These are phyloP conservation scores for Drosophila navojoa DNA, from an alignment of 1,140 invertebrate species.

Conservation along the genomic window DNA sequence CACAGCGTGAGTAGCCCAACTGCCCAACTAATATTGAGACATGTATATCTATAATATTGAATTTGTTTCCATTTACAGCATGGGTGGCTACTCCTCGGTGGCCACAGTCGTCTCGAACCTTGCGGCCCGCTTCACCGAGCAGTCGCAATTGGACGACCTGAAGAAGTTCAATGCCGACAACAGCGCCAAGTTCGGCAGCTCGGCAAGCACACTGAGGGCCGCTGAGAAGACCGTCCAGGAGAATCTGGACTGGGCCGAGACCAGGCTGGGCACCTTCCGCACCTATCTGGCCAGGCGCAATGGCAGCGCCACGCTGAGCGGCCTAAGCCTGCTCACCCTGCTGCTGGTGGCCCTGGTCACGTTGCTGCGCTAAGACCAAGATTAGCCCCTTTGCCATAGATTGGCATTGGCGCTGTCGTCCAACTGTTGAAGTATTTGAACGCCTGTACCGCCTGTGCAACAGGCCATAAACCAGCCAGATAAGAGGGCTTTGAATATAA, in stretches of 20 bases:
- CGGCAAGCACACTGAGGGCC: conserved; percentile 47
- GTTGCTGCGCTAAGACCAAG: conserved; percentile 47
- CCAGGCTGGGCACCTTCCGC: conserved; percentile 56
- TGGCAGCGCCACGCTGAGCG: conserved; percentile 53
- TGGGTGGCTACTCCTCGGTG: conserved; percentile 82
- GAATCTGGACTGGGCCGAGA: conserved; percentile 60
- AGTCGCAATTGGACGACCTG: conserved; percentile 77
- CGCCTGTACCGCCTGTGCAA: conserved; percentile 31
- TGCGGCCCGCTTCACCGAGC: conserved; percentile 83
- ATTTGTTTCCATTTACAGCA: conserved; percentile 51
- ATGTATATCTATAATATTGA: conserved; percentile 15
- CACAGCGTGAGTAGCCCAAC: conserved; percentile 83
- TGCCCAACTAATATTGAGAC: too few species aligned
- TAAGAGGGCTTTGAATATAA: conserved; percentile 39
- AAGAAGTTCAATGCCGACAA: conserved; percentile 56
- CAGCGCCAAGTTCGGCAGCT: conserved; percentile 55
- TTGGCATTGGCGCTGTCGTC: conserved; percentile 12
- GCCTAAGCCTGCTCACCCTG: conserved; percentile 62
- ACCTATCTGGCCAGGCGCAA: conserved; percentile 51
- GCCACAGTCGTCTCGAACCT: conserved; percentile 84
- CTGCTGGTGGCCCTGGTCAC: conserved; percentile 60
- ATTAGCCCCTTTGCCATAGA: conserved; percentile 7
- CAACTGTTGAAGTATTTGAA: conserved; percentile 53
- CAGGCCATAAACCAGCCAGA: conserved; percentile 38
- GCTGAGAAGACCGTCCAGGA: conserved; percentile 54